phyloP scores from a whole-genome alignment of 2,113 vertebrate genomes.

The Hippolais icterina region DNA sequence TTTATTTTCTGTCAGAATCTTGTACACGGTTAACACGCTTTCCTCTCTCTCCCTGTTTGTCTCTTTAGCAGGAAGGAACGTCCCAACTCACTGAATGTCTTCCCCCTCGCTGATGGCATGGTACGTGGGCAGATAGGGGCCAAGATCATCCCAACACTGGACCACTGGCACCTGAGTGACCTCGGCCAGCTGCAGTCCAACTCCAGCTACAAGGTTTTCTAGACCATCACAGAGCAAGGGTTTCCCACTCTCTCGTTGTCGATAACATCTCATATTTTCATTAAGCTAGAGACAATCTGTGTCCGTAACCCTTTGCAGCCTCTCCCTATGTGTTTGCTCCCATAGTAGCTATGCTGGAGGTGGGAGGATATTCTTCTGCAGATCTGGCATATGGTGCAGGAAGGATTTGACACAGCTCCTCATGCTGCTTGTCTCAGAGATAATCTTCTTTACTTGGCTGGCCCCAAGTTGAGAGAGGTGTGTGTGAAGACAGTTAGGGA shows the following conservation, averaged over 20 bases:
- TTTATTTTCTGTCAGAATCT: not conserved
- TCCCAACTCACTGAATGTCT: constrained; percentile 93
- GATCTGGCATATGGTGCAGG: not conserved
- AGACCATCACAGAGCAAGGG: constrained; percentile 65
- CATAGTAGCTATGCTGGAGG: not conserved
- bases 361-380: not conserved
- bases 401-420: not conserved
- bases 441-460: constrained; percentile 47
- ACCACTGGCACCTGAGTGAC: constrained; percentile 95
- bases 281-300: constrained; percentile 7
- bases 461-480: not conserved
- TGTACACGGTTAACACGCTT: not conserved
- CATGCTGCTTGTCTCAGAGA: not conserved
- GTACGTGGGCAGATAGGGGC: constrained; percentile 95
- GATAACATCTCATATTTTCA: not conserved
- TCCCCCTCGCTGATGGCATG: constrained; percentile 90
- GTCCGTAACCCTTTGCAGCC: constrained; percentile 65
- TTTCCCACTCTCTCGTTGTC: constrained; percentile 6
- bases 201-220: constrained; percentile 94
- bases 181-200: constrained; percentile 88
- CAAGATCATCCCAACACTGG: constrained; percentile 86
- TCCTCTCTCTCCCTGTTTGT: not conserved
- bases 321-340: not conserved
- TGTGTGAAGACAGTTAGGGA: not conserved
- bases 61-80: constrained; percentile 90